A percentile compares a stretch with the other conserved stretches of the same genome.
Evolutionary conservation across 2,888 invertebrate species (phyloP).

Genomic region (Spodoptera picta): DNA sequence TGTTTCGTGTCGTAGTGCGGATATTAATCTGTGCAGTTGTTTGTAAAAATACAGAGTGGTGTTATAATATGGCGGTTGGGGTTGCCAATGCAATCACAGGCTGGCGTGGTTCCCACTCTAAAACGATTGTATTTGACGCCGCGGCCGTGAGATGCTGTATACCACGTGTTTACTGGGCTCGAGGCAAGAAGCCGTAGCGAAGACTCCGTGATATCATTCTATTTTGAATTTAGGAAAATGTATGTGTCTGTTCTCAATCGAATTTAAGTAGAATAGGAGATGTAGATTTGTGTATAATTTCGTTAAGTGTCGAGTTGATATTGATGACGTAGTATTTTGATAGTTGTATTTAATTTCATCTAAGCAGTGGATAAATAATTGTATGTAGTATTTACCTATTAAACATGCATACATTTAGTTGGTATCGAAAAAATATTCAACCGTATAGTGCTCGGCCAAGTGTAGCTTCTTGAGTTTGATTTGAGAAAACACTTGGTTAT

Average conservation of each 20-base stretch:
- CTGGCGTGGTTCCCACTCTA: conserved; percentile 67
- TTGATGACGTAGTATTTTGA: no score
- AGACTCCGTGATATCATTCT: conserved; percentile 23
- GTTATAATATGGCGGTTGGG: conserved; percentile 49
- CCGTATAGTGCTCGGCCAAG: no score
- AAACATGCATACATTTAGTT: no score
- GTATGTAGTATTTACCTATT: no score
- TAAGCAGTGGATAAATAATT: no score
- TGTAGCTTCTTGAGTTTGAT: no score
- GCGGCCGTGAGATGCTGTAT: conserved; percentile 41
- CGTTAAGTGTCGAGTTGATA: no score
- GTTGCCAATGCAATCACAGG: conserved; percentile 68
- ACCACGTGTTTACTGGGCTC: conserved; percentile 31
- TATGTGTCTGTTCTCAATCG: not conserved
- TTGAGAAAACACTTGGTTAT: no score
- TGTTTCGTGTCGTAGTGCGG: conserved; percentile 22
- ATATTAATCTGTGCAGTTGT: conserved; percentile 45
- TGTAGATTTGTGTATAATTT: not conserved
- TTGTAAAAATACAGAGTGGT: conserved; percentile 40
- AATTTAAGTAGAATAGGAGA: no score
- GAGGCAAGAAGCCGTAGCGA: not conserved
- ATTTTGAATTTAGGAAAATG: conserved; percentile 28
- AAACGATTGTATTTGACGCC: conserved; percentile 66
- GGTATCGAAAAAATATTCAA: no score
- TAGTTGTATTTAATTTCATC: no score